Conservation (phyloP, 2,113 vertebrate genomes). For the Empidonax traillii region DNA sequence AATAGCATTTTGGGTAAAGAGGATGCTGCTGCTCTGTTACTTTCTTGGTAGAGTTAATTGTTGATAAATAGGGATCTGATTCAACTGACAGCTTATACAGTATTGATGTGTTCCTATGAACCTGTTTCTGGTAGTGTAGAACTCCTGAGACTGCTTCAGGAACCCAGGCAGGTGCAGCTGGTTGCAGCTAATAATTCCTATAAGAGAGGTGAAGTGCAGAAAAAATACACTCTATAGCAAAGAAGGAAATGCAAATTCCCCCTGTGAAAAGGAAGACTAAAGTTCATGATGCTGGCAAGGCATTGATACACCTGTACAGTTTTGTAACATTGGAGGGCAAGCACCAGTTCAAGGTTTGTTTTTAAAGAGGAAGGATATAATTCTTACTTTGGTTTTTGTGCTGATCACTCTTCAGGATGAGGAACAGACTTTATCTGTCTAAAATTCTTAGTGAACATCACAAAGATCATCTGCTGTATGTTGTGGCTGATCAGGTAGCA, state of each 20-base stretch:
- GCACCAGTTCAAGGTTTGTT: neutral
- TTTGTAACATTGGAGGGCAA: neutral
- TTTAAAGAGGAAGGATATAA: neutral
- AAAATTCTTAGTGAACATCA: neutral
- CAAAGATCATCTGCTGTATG: neutral
- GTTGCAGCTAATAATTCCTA: neutral
- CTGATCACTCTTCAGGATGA: neutral
- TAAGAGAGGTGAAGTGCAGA: neutral
- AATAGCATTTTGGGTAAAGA: neutral
- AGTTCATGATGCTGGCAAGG: neutral
- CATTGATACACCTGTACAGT: accelerated
- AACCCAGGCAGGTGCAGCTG: neutral
- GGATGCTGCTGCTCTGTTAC: neutral
- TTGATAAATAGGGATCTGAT: neutral
- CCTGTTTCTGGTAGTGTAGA: neutral
- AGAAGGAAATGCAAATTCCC: neutral
- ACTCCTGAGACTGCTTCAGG: neutral
- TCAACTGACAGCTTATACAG: neutral
- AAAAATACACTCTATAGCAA: neutral
- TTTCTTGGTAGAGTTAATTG: neutral
- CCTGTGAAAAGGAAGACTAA: neutral
- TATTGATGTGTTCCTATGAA: neutral
- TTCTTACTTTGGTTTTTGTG: neutral
- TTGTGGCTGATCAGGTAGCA: neutral
- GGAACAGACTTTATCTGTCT: neutral